Percentiles rank a stretch among this genome's conserved stretches.
phyloP scores from a whole-genome alignment of 2,113 vertebrate genomes.

The Mustela nigripes region DNA sequence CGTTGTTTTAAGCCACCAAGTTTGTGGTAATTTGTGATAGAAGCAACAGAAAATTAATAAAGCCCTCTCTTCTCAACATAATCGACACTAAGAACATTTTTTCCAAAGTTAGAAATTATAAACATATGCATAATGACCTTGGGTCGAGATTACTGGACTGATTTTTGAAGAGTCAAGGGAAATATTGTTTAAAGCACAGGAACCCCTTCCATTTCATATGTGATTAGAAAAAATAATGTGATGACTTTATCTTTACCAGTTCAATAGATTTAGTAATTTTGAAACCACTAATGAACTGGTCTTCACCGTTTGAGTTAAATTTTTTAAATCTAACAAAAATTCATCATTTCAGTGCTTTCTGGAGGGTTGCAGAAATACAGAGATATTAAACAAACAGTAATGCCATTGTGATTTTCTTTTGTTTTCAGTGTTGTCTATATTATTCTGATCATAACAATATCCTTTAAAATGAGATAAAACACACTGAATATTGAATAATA shows the following conservation, averaged over 20 bases:
- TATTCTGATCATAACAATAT: background rate
- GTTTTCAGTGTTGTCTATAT: background rate
- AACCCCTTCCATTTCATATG: background rate
- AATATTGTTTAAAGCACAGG: background rate
- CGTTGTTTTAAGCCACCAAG: background rate
- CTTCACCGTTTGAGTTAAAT: background rate
- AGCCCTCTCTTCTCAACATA: background rate
- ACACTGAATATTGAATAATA: background rate
- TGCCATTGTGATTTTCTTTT: background rate
- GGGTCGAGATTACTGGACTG: background rate
- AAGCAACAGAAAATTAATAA: background rate
- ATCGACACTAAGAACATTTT: background rate
- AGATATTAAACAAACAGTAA: background rate
- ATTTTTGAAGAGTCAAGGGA: background rate
- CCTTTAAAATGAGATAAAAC: background rate
- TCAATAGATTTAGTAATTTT: background rate
- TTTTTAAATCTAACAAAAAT: background rate
- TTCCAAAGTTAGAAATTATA: constrained; percentile 30
- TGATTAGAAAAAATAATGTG: background rate
- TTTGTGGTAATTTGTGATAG: background rate
- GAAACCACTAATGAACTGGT: background rate
- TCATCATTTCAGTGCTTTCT: background rate
- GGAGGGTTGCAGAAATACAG: background rate
- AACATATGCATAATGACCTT: background rate
- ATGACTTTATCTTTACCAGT: background rate